These are phyloP conservation scores for Athalia cordata DNA, from an alignment of 2,888 invertebrate species.

Conservation along the genomic window DNA sequence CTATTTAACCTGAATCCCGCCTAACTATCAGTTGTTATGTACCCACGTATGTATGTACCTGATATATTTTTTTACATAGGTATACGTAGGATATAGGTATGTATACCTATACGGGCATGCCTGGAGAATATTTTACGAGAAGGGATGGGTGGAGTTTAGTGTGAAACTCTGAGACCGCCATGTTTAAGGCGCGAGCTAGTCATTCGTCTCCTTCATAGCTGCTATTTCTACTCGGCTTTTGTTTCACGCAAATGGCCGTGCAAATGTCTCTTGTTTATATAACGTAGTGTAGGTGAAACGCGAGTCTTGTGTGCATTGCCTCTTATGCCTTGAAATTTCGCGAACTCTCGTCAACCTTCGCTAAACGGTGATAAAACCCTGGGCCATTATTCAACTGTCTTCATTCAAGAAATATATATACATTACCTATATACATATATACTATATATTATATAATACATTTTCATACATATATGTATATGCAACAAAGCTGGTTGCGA, in stretches of 20 bases:
- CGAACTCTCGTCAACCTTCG: constrained; percentile 29
- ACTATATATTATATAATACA: no score
- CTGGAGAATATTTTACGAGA: no score
- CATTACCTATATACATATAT: no score
- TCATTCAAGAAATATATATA: constrained; percentile 3
- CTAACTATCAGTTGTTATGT: constrained; percentile 3
- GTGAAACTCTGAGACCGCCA: constrained; percentile 2
- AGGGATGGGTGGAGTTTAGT: no score
- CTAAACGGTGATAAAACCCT: constrained; percentile 41
- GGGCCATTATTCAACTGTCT: constrained; percentile 24
- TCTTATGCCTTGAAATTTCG: neutral
- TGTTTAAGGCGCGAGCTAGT: constrained; percentile 33
- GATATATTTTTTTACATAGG: neutral
- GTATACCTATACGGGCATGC: no score
- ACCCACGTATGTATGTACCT: neutral
- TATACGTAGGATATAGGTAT: neutral
- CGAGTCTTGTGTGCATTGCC: neutral
- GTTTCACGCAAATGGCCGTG: constrained; percentile 40
- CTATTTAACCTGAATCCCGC: constrained; percentile 9
- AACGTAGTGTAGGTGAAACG: constrained; percentile 32
- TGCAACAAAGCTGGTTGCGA: no score
- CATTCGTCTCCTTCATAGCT: constrained; percentile 42
- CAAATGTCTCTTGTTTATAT: constrained; percentile 42
- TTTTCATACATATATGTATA: no score
- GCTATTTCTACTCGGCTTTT: constrained; percentile 38